A percentile compares a stretch with the other conserved stretches of the same genome.
Evolutionary conservation across 2,888 invertebrate genomes (phyloP).

Genomic region (Cerceris rybyensis): DNA sequence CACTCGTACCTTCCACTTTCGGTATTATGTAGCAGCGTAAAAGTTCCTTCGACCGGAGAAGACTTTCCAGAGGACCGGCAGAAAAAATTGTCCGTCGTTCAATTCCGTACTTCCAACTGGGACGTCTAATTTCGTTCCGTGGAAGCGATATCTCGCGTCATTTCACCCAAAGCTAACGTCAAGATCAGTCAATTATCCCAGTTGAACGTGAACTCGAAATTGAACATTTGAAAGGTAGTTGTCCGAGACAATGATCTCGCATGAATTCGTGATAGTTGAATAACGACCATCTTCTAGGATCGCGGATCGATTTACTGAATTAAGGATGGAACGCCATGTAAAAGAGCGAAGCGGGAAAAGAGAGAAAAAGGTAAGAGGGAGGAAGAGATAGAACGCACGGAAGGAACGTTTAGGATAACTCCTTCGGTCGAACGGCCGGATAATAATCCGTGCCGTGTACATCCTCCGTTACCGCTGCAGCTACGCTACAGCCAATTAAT

Average conservation of each 20-base stretch:
- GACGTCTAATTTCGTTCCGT: too few relatives aligned
- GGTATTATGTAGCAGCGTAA: neutral
- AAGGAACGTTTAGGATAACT: conserved; percentile 69
- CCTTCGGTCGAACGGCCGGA: conserved; percentile 61
- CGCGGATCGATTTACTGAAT: neutral
- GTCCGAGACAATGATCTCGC: too few relatives aligned
- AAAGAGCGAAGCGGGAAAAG: neutral
- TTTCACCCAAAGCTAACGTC: too few relatives aligned
- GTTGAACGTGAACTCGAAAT: too few relatives aligned
- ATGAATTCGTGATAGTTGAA: too few relatives aligned
- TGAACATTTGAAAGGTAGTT: too few relatives aligned
- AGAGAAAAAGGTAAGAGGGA: conserved; percentile 17
- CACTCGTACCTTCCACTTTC: conserved; percentile 17
- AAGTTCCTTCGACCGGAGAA: neutral
- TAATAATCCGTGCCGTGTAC: conserved; percentile 68
- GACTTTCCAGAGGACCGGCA: too few relatives aligned
- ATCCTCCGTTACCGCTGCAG: conserved; percentile 64
- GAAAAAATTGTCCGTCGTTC: too few relatives aligned
- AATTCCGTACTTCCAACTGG: too few relatives aligned
- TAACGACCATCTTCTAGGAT: neutral
- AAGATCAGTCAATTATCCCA: too few relatives aligned
- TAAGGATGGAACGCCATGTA: neutral
- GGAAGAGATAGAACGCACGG: conserved; percentile 39
- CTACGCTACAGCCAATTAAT: conserved; percentile 77
- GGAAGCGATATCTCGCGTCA: too few relatives aligned